A percentile compares a stretch with the other conserved stretches of the same genome.
Conservation (phyloP, 23 tunicate genomes). For the Phallusia fumigata region DNA sequence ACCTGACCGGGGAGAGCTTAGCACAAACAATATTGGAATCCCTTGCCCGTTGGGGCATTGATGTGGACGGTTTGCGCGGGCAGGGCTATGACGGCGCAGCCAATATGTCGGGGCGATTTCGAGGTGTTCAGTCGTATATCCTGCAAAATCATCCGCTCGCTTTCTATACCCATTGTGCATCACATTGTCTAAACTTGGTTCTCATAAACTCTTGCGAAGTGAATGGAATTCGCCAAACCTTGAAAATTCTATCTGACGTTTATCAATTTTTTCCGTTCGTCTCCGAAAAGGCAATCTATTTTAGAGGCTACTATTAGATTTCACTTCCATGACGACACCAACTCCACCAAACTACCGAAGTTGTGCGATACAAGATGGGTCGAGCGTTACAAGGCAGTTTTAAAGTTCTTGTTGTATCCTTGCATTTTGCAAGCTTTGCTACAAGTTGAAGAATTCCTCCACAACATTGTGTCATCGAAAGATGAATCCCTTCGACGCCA, state of each 20-base stretch:
- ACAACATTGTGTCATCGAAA: too few species aligned
- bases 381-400: conserved; percentile 23
- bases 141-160: neutral
- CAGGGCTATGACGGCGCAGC: conserved; percentile 20
- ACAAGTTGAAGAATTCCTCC: too few species aligned
- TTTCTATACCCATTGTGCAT: conserved; percentile 36
- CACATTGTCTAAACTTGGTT: conserved; percentile 50
- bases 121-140: conserved; percentile 20
- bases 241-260: neutral
- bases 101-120: conserved; percentile 13
- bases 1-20: conserved; percentile 11
- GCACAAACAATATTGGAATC: conserved; percentile 9
- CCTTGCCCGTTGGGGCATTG: conserved; percentile 3
- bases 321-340: neutral
- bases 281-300: neutral
- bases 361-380: conserved; percentile 38
- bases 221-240: neutral
- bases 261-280: neutral
- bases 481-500: too few species aligned
- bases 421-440: too few species aligned
- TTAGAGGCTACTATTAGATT: neutral
- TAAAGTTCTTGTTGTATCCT: too few species aligned
- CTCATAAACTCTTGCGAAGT: neutral
- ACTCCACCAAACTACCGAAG: neutral
- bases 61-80: neutral